A percentile compares a stretch with the other conserved stretches of the same genome.
Conservation (phyloP, 2,888 invertebrate species). For the Clepsis dumicolana region DNA sequence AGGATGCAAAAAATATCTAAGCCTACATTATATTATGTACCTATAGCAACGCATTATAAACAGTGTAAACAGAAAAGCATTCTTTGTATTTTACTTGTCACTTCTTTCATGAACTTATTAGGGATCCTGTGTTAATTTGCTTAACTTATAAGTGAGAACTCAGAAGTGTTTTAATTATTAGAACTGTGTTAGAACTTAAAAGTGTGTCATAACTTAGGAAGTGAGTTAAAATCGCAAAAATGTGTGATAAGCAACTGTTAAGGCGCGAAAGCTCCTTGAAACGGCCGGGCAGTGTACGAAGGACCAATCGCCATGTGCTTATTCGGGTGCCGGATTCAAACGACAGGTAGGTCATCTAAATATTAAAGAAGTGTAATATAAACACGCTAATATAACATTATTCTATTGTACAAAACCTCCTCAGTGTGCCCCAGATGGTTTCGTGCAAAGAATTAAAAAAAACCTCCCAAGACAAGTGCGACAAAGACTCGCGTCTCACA, state of each 20-base stretch:
- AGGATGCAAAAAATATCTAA: not conserved
- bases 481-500: too few species aligned
- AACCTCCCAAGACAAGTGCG: too few species aligned
- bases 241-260: constrained; percentile 69
- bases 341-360: constrained; percentile 65
- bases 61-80: not conserved
- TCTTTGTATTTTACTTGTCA: not conserved
- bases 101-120: not conserved
- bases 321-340: constrained; percentile 69
- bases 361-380: not conserved
- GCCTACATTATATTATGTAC: not conserved
- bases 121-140: not conserved
- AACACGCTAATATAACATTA: too few species aligned
- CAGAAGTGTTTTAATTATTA: not conserved
- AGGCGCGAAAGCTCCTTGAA: constrained; percentile 68
- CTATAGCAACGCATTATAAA: not conserved
- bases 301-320: constrained; percentile 67
- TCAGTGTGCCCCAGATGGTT: too few species aligned
- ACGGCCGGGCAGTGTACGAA: constrained; percentile 52
- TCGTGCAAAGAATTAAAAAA: too few species aligned
- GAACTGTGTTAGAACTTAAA: not conserved
- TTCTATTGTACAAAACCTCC: too few species aligned
- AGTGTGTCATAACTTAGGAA: not conserved
- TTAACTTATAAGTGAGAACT: not conserved
- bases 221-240: constrained; percentile 47